phyloP scores from a whole-genome alignment of 2,113 vertebrate genomes.

The Meriones unguiculatus region DNA sequence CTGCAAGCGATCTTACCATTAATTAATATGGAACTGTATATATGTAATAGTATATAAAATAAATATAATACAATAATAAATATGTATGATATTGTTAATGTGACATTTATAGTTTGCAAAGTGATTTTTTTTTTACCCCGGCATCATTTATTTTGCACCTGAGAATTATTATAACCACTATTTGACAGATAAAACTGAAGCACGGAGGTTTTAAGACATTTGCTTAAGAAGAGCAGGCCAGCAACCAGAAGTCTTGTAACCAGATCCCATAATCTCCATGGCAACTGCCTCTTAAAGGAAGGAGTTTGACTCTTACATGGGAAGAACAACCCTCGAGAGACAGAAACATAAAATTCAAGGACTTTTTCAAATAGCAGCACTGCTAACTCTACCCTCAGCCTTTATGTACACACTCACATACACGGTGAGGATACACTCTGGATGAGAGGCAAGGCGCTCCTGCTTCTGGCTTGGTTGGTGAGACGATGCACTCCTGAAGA shows the following conservation, averaged over 20 bases:
- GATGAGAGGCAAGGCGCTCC: not conserved
- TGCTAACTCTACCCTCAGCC: not conserved
- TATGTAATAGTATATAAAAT: not conserved
- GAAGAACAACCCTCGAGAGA: conserved; percentile 41
- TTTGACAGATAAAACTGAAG: conserved; percentile 10
- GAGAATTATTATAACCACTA: not conserved
- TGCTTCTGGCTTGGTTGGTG: not conserved
- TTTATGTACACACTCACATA: not conserved
- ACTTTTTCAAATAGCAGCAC: not conserved
- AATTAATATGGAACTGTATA: conserved; percentile 11
- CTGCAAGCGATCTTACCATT: not conserved
- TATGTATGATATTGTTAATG: not conserved
- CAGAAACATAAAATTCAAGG: conserved; percentile 2
- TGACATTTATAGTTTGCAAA: not conserved
- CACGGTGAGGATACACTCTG: not conserved
- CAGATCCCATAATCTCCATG: not conserved
- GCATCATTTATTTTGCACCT: conserved; percentile 6
- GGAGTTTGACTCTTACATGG: not conserved
- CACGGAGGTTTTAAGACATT: not conserved
- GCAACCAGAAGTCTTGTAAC: conserved; percentile 18
- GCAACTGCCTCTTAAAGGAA: conserved; percentile 36
- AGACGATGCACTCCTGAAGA: not conserved
- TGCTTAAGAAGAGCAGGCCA: not conserved
- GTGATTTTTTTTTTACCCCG: conserved; percentile 7
- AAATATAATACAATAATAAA: not conserved